Conservation (phyloP, 2,888 invertebrate genomes). For the Perdita meconis region DNA sequence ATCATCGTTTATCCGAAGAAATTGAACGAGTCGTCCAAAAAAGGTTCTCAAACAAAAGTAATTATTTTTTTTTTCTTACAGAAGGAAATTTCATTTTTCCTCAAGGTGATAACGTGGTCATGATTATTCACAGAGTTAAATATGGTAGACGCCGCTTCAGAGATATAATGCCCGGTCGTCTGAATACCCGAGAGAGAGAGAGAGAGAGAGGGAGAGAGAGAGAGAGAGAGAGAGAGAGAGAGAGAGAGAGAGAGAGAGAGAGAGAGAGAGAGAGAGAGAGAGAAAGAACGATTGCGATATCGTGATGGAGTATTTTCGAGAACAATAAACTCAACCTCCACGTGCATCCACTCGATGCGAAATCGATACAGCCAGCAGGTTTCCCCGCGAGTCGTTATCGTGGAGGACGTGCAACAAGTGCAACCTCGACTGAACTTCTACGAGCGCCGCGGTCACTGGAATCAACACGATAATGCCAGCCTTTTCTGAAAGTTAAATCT, state of each 20-base stretch:
- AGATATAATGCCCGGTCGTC: slow-evolving; percentile 17
- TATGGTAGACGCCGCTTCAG: not conserved
- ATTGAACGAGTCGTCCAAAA: not conserved
- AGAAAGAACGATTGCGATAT: slow-evolving; percentile 3
- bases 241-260: no score
- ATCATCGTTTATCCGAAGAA: not conserved
- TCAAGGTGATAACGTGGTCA: slow-evolving; percentile 24
- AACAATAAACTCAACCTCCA: slow-evolving; percentile 19
- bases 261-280: no score
- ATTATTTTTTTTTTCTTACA: not conserved
- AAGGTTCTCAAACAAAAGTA: not conserved
- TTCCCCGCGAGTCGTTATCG: slow-evolving; percentile 20
- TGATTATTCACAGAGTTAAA: slow-evolving; percentile 9
- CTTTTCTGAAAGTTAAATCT: slow-evolving; percentile 56
- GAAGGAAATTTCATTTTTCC: not conserved
- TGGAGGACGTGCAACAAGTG: slow-evolving; percentile 28
- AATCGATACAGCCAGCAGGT: slow-evolving; percentile 40
- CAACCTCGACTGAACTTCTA: slow-evolving; percentile 14
- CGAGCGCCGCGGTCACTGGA: slow-evolving; percentile 8
- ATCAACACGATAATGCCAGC: slow-evolving; percentile 45
- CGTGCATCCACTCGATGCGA: slow-evolving; percentile 11
- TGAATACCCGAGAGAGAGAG: slow-evolving; percentile 7
- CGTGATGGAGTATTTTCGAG: not conserved
- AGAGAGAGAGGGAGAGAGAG: no score
- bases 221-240: no score